Conservation (phyloP, 2,797 vertebrate genomes). For the Pipistrellus pipistrellus region DNA sequence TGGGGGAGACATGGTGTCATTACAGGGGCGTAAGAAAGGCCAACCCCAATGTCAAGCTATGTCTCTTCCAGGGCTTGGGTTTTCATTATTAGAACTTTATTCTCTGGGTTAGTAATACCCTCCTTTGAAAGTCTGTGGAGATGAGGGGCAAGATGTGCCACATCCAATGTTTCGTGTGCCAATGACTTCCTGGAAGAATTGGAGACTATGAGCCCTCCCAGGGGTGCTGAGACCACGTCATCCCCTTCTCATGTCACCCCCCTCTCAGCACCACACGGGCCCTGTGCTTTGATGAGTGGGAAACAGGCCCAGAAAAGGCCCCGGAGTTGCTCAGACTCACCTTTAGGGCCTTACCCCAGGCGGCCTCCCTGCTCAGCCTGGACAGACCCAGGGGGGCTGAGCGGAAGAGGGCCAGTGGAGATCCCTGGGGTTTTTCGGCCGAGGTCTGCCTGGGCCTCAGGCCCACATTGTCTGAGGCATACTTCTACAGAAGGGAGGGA, state of each 20-base stretch:
- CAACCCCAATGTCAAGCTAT: neutral
- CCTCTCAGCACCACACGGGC: neutral
- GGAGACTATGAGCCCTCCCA: neutral
- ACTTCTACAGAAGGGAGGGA: slow-evolving; percentile 37
- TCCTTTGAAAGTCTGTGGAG: neutral
- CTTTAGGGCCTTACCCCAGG: too few species aligned
- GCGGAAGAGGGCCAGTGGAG: neutral
- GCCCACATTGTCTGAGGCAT: neutral
- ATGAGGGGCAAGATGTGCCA: neutral
- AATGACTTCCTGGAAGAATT: neutral
- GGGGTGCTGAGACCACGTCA: neutral
- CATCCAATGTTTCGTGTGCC: neutral
- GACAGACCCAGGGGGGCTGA: neutral
- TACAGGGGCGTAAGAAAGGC: neutral
- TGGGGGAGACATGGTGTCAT: neutral
- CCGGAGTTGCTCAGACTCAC: neutral
- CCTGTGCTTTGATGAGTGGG: neutral
- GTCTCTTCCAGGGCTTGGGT: neutral
- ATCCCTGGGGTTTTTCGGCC: neutral
- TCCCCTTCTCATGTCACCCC: neutral
- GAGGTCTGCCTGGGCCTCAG: too few species aligned
- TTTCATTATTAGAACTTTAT: neutral
- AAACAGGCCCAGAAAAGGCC: neutral
- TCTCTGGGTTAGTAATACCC: neutral
- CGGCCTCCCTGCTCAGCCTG: neutral